These are phyloP conservation scores for Glaucomys volans DNA, from an alignment of 2,113 vertebrate species.

Conservation along the genomic window DNA sequence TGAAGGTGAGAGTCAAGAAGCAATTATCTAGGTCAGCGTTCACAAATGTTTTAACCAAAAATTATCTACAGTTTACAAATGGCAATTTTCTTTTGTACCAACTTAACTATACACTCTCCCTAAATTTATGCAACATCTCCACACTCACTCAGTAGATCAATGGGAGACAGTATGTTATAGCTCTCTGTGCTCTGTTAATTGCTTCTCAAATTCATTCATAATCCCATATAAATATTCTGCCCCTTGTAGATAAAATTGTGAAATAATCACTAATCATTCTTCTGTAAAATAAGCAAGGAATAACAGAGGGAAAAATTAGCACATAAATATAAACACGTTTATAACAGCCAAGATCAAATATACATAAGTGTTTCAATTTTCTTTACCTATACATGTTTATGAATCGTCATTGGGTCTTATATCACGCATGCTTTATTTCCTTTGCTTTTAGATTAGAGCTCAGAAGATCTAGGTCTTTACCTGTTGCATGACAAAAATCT, in stretches of 20 bases:
- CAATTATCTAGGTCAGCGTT: not conserved
- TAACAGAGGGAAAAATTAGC: not conserved
- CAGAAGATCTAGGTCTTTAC: not conserved
- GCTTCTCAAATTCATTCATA: not conserved
- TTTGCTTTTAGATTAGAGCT: not conserved
- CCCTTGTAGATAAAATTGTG: not conserved
- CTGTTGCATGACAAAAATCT: not conserved
- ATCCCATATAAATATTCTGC: not conserved
- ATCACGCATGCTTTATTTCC: not conserved
- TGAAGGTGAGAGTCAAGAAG: not conserved
- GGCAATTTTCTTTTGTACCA: not conserved
- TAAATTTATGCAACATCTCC: not conserved
- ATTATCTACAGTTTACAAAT: not conserved
- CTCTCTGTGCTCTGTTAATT: not conserved
- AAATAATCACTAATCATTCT: not conserved
- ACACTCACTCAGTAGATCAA: not conserved
- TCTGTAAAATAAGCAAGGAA: not conserved
- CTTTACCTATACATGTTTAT: not conserved
- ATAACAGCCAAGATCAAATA: not conserved
- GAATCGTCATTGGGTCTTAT: not conserved
- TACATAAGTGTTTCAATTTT: not conserved
- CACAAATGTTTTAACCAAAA: not conserved
- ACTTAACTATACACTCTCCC: not conserved
- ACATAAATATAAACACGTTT: not conserved
- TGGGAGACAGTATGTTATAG: not conserved